A percentile compares a stretch with the other conserved stretches of the same genome.
Conservation (phyloP, 2,797 vertebrate species). For the Clarias platycephalus region DNA sequence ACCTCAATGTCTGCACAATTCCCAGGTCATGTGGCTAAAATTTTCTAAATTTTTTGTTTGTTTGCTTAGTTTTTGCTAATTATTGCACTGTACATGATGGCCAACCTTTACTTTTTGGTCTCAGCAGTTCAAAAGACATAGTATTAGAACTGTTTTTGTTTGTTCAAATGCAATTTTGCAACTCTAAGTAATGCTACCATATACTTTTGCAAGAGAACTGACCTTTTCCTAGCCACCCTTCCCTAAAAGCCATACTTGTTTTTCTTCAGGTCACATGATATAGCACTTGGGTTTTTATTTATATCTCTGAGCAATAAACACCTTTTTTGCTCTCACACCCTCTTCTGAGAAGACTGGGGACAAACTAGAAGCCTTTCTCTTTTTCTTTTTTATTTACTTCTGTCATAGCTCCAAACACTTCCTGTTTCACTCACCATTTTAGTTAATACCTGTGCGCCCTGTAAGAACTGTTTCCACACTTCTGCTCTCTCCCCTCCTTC, state of each 20-base stretch:
- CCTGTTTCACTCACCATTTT: no score
- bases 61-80: no score
- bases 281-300: not conserved
- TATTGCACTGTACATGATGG: not conserved
- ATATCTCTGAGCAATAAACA: not conserved
- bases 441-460: no score
- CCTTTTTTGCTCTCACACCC: not conserved
- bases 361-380: not conserved
- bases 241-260: not conserved
- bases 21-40: not conserved
- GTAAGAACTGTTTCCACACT: no score
- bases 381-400: not conserved
- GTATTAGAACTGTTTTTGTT: not conserved
- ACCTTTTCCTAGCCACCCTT: not conserved
- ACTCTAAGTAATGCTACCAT: not conserved
- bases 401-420: no score
- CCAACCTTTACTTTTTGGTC: not conserved
- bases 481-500: no score
- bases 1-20: not conserved
- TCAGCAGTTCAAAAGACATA: not conserved
- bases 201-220: not conserved
- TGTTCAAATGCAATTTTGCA: not conserved
- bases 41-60: no score
- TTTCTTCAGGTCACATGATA: not conserved
- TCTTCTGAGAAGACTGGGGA: not conserved